Percentiles rank a stretch among this genome's conserved stretches.
These are phyloP conservation scores for Ormyrus labotus DNA, from an alignment of 2,888 invertebrate species.

Conservation along the genomic window DNA sequence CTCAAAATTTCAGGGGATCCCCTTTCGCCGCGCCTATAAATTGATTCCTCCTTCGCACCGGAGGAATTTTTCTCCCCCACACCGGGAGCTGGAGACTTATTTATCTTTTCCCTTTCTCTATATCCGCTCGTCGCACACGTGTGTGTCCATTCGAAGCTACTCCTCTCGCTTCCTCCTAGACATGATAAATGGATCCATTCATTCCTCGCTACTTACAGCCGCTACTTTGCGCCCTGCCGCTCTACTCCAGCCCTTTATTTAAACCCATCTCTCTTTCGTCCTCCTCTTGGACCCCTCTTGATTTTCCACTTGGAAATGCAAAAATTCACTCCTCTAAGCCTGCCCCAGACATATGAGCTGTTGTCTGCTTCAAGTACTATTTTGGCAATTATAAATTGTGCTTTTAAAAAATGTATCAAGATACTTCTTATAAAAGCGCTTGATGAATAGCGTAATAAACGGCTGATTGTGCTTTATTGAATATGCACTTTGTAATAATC, in stretches of 20 bases:
- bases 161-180: not conserved
- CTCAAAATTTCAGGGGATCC: not conserved
- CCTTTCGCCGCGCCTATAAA: conserved; percentile 16
- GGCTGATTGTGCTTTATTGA: too few relatives aligned
- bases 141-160: conserved; percentile 47
- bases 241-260: not conserved
- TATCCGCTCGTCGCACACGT: conserved; percentile 17
- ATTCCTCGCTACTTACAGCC: conserved; percentile 28
- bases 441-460: too few relatives aligned
- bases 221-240: conserved; percentile 5
- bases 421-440: too few relatives aligned
- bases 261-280: conserved; percentile 1
- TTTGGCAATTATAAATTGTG: too few relatives aligned
- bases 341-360: too few relatives aligned
- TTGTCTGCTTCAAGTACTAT: too few relatives aligned
- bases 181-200: conserved; percentile 50
- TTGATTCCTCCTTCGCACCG: conserved; percentile 23
- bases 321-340: not conserved
- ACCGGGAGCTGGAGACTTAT: conserved; percentile 42
- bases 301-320: conserved; percentile 3
- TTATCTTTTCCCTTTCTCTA: conserved; percentile 49
- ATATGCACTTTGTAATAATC: too few relatives aligned
- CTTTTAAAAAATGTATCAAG: too few relatives aligned
- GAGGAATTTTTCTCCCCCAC: not conserved
- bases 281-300: not conserved